These are phyloP conservation scores for Zaprionus lineosus DNA, from an alignment of 2,888 invertebrate genomes.

Conservation along the genomic window DNA sequence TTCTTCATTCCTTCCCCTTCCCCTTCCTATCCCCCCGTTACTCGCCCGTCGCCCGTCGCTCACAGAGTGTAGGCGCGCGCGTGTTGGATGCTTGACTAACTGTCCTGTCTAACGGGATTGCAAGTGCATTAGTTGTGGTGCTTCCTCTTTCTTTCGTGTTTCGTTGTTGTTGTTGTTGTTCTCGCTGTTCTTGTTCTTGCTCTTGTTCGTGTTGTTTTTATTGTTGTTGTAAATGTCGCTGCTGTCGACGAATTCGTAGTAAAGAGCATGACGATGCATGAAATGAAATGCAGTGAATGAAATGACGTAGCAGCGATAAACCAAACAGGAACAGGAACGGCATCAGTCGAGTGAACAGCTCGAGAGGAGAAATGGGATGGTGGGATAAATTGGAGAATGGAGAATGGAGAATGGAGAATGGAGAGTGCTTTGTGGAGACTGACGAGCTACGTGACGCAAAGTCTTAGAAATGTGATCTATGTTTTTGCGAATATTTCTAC, in stretches of 20 bases:
- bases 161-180: conserved; percentile 20
- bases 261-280: conserved; percentile 69
- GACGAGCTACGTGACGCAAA: conserved; percentile 22
- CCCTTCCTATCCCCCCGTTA: not conserved
- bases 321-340: not conserved
- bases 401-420: too few species aligned
- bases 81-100: conserved; percentile 64
- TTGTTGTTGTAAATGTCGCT: conserved; percentile 28
- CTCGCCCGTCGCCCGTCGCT: too few species aligned
- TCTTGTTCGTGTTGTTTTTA: conserved; percentile 22
- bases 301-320: conserved; percentile 60
- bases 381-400: too few species aligned
- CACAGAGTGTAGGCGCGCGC: conserved; percentile 59
- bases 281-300: conserved; percentile 61
- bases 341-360: not conserved
- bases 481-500: conserved; percentile 7
- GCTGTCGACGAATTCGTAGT: conserved; percentile 48
- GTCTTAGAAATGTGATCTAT: conserved; percentile 14
- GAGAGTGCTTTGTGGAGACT: too few species aligned
- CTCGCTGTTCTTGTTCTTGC: conserved; percentile 25
- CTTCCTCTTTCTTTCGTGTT: not conserved
- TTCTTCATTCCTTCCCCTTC: too few species aligned
- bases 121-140: conserved; percentile 61
- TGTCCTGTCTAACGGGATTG: conserved; percentile 59
- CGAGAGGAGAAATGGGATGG: conserved; percentile 11